These are phyloP conservation scores for Steatocranus sp. DNA, from an alignment of 2,797 vertebrate species.

Conservation along the genomic window DNA sequence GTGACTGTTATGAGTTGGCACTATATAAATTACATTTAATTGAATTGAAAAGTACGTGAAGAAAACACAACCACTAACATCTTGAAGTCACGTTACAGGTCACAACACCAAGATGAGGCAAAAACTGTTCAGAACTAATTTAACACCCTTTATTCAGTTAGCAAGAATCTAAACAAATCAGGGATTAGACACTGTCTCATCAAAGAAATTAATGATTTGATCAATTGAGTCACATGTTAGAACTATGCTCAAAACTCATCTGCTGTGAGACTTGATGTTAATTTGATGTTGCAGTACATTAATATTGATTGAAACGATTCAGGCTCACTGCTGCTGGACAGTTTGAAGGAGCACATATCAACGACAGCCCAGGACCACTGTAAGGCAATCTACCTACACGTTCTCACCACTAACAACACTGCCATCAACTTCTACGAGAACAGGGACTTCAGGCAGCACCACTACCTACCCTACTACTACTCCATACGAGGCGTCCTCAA, in stretches of 20 bases:
- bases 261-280: not conserved
- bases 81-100: not conserved
- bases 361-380: constrained; percentile 96
- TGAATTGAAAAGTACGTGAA: not conserved
- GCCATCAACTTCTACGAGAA: constrained; percentile 98
- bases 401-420: constrained; percentile 96
- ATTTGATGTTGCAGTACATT: not conserved
- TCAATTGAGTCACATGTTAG: accelerated
- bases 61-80: not conserved
- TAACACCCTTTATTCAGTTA: not conserved
- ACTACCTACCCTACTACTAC: constrained; percentile 98
- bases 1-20: not conserved
- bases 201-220: not conserved
- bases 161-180: not conserved
- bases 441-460: constrained; percentile 98
- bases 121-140: not conserved
- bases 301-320: not conserved
- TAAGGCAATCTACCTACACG: constrained; percentile 97
- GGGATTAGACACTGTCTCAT: accelerated
- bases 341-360: constrained; percentile 97
- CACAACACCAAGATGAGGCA: not conserved
- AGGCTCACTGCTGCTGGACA: constrained; percentile 97
- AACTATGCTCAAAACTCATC: not conserved
- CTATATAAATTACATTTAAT: not conserved
- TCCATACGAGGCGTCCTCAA: constrained; percentile 98